Base-by-base conservation (phyloP, 1,140 invertebrate genomes). In the Pteromalus puparum region DNA sequence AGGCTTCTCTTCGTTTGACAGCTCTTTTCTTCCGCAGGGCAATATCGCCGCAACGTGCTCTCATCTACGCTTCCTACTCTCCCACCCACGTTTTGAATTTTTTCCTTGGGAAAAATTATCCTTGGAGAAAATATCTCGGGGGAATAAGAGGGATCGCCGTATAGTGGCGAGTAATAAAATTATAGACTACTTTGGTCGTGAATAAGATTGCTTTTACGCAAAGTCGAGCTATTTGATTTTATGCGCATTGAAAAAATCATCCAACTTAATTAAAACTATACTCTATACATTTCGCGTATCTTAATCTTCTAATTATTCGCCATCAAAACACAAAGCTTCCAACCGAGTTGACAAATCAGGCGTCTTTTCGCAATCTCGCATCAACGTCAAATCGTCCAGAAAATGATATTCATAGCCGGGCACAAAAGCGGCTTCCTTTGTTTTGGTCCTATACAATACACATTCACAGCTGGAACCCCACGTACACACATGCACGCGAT, bases 381-480 rank as follows among this genome's bases (percentile, higher is more conserved):
- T 42, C 30, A 7, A 74, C 15, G 38, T 46, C 9, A 4, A 76
- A 76, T 61, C 75, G 75, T 18, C 26, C 3, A 18, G 15, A 74
- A 74, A 74, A 74, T 42, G n/a, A 10, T 6, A 79, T n/a, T 79
- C 21, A 67, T 34, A 77, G 15, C 30, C 53, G 18, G 77, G 77
- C 53, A 80, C 80, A 61, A 38, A 70, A 73, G n/a, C 21, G 80
- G 80, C 80, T 81, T 81, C 42, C 70, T 46, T 81, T 72, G 48
- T 74, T 34, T 74, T 38, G 21, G 46, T 18, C 46, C 9, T 53
- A 30, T 10, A 10, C 73, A 21, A 38, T 13, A 12, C n/a, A 10
- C 2, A 24, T 2, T 6, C 42, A 1, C 28, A 24, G 7, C 13
- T 38, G 13, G 72, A 26, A 15, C 72, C 30, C 18, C 72, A 12